Evolutionary conservation across 2,888 invertebrate genomes (phyloP).

Genomic region (Drosophila falleni): DNA sequence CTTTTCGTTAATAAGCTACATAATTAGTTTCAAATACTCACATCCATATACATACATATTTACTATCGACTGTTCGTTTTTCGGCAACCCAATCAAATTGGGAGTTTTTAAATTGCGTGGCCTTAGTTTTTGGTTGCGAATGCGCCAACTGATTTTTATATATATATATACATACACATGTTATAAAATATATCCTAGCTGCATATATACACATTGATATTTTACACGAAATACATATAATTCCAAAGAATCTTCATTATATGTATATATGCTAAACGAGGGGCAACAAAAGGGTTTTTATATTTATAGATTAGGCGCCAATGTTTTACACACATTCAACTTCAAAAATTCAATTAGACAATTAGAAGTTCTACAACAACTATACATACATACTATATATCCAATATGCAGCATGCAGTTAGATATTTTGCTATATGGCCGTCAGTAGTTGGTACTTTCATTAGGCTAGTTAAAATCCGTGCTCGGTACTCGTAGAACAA

Average conservation of each 20-base stretch:
- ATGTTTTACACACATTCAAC: conserved; percentile 35
- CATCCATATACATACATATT: conserved; percentile 8
- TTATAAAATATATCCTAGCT: conserved; percentile 14
- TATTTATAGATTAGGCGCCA: conserved; percentile 25
- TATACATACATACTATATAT: conserved; percentile 13
- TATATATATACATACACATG: conserved; percentile 12
- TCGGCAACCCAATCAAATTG: conserved; percentile 63
- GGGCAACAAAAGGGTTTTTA: conserved; percentile 17
- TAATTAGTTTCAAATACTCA: conserved; percentile 63
- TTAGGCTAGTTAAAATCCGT: conserved; percentile 43
- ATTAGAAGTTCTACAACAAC: conserved; percentile 24
- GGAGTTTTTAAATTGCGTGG: conserved; percentile 56
- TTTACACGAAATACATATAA: conserved; percentile 24
- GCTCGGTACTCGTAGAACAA: conserved; percentile 35
- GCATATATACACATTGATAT: conserved; percentile 26
- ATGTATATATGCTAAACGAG: conserved; percentile 19
- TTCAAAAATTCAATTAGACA: conserved; percentile 24
- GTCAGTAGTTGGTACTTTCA: conserved; percentile 43
- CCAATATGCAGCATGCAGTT: conserved; percentile 20
- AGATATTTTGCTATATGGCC: conserved; percentile 33
- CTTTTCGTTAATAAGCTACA: conserved; percentile 14
- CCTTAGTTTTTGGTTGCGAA: conserved; percentile 62
- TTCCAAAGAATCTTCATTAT: conserved; percentile 63
- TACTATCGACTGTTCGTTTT: conserved; percentile 42
- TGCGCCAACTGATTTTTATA: conserved; percentile 44